Conservation (phyloP, 2,888 invertebrate genomes). For the Megaustenia siamemsis region DNA sequence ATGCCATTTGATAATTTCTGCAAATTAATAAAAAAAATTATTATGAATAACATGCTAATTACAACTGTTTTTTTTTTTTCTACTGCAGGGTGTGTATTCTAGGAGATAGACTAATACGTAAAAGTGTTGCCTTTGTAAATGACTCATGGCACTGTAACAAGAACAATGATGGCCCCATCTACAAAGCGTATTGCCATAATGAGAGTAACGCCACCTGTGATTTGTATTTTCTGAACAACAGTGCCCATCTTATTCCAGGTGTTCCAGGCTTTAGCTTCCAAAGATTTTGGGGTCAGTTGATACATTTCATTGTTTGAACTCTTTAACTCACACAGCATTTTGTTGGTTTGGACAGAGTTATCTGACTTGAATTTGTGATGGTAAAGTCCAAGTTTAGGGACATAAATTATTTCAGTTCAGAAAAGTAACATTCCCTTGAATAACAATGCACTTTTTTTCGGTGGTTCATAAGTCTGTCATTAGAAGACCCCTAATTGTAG, state of each 20-base stretch:
- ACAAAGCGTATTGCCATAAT: constrained; percentile 86
- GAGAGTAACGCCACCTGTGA: constrained; percentile 84
- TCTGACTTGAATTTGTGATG: too few species aligned
- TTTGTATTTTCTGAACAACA: constrained; percentile 84
- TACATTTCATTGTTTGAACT: not conserved
- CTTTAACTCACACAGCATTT: too few species aligned
- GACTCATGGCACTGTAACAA: constrained; percentile 86
- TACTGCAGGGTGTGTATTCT: constrained; percentile 88
- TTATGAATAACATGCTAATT: too few species aligned
- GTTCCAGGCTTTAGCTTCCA: constrained; percentile 95
- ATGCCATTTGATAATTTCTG: too few species aligned
- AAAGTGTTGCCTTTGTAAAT: constrained; percentile 63
- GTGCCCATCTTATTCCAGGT: constrained; percentile 83
- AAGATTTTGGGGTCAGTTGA: constrained; percentile 89
- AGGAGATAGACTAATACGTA: constrained; percentile 89
- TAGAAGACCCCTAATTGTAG: too few species aligned
- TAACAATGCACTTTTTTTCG: too few species aligned
- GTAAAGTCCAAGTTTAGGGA: too few species aligned
- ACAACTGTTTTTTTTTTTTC: not conserved
- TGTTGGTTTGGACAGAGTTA: too few species aligned
- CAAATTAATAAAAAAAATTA: too few species aligned
- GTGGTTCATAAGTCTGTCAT: too few species aligned
- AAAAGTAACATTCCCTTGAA: too few species aligned
- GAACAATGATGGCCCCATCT: constrained; percentile 85
- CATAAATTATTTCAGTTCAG: too few species aligned